These are phyloP conservation scores for Clavelina lepadiformis DNA, from an alignment of 23 tunicate species.

Conservation along the genomic window DNA sequence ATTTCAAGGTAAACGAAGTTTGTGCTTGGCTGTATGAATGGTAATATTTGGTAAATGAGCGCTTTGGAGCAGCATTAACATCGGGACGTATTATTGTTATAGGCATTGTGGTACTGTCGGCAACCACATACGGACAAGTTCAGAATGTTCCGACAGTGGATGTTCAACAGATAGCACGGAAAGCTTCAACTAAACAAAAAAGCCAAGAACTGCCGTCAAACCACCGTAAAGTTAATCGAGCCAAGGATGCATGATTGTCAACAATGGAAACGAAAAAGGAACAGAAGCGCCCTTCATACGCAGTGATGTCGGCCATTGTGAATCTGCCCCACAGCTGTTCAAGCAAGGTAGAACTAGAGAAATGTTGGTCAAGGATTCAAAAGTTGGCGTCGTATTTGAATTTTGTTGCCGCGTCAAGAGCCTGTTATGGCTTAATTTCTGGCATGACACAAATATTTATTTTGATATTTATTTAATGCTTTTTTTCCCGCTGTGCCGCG, in stretches of 20 bases:
- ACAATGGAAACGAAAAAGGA: too few species aligned
- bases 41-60: neutral
- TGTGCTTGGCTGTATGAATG: neutral
- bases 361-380: too few species aligned
- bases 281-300: too few species aligned
- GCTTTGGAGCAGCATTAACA: neutral
- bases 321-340: too few species aligned
- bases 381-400: neutral
- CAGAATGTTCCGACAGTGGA: constrained; percentile 89
- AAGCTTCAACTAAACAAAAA: constrained; percentile 29
- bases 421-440: too few species aligned
- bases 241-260: too few species aligned
- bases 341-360: too few species aligned
- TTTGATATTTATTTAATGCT: constrained; percentile 3
- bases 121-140: constrained; percentile 70
- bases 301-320: too few species aligned
- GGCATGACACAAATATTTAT: constrained; percentile 6
- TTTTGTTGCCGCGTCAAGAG: too few species aligned
- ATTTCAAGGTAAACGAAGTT: constrained; percentile 69
- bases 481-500: neutral
- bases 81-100: constrained; percentile 2
- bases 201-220: too few species aligned
- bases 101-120: constrained; percentile 84
- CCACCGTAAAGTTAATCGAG: too few species aligned
- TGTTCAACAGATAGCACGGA: constrained; percentile 77